phyloP scores from a whole-genome alignment of 2,113 vertebrate species.

The Amblyopsis rosae region DNA sequence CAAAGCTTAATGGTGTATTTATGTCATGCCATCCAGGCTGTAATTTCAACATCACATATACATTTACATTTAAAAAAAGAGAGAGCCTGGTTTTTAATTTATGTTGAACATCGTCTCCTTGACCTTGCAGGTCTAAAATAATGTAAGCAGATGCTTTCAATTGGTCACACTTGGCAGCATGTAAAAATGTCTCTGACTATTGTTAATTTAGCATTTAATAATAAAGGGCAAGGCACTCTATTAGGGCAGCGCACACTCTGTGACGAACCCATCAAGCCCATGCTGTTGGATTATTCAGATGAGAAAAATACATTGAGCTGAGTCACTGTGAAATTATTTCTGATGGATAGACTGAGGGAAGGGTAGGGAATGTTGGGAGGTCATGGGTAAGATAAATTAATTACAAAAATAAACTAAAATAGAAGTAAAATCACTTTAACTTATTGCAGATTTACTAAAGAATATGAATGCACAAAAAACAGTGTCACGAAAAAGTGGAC shows the following conservation, averaged over 20 bases:
- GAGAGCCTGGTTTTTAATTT: not conserved
- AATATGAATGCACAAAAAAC: not conserved
- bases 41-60: not conserved
- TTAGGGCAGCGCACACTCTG: conserved; percentile 30
- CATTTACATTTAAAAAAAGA: not conserved
- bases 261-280: conserved; percentile 36
- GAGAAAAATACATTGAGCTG: not conserved
- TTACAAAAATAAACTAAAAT: too few species aligned
- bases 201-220: conserved; percentile 66
- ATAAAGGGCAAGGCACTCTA: conserved; percentile 48
- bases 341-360: not conserved
- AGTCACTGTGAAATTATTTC: not conserved
- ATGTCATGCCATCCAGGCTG: not conserved
- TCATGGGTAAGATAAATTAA: too few species aligned
- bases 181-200: conserved; percentile 33
- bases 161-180: conserved; percentile 39
- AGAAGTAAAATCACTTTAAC: too few species aligned
- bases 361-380: too few species aligned
- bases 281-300: conserved; percentile 20
- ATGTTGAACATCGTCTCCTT: conserved; percentile 5
- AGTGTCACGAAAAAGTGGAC: not conserved
- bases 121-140: conserved; percentile 16
- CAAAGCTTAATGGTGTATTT: not conserved
- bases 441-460: too few species aligned
- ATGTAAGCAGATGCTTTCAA: conserved; percentile 26